Conservation (phyloP, 2,888 invertebrate species). For the Melikaiella ostensackeni region DNA sequence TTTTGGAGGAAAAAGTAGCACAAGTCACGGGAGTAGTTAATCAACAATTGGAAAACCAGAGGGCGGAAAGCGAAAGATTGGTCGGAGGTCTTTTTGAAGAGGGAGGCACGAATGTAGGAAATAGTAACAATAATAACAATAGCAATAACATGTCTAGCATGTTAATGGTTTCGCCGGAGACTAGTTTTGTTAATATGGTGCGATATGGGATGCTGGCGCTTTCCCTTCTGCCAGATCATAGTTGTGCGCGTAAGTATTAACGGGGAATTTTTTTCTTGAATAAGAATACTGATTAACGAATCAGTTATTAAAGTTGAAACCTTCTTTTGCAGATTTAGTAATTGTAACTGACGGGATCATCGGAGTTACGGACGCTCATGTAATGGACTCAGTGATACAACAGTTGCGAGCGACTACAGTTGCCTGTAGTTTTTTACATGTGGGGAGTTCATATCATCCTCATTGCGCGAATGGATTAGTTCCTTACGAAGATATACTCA, state of each 20-base stretch:
- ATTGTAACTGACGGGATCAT: conserved; percentile 87
- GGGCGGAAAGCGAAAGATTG: conserved; percentile 79
- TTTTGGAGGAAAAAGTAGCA: conserved; percentile 82
- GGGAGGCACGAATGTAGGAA: conserved; percentile 71
- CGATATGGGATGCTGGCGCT: conserved; percentile 87
- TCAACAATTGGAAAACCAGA: conserved; percentile 79
- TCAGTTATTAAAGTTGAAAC: background rate
- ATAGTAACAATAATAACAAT: conserved; percentile 70
- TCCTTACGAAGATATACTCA: conserved; percentile 85
- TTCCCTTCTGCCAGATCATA: conserved; percentile 86
- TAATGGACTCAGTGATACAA: conserved; percentile 85
- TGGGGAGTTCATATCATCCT: conserved; percentile 83
- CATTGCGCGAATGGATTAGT: conserved; percentile 84
- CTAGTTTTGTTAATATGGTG: conserved; percentile 87
- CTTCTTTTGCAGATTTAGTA: conserved; percentile 81
- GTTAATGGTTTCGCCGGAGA: conserved; percentile 83
- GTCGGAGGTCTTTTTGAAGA: conserved; percentile 80
- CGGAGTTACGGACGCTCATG: conserved; percentile 84
- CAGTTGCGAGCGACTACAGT: conserved; percentile 86
- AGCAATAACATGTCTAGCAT: conserved; percentile 75
- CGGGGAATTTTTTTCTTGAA: background rate
- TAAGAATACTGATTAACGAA: too few species aligned
- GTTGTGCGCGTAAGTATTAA: conserved; percentile 82
- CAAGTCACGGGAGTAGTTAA: conserved; percentile 79
- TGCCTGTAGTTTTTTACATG: conserved; percentile 86